phyloP scores from a whole-genome alignment of 2,797 vertebrate genomes.

The Loriculus beryllinus region DNA sequence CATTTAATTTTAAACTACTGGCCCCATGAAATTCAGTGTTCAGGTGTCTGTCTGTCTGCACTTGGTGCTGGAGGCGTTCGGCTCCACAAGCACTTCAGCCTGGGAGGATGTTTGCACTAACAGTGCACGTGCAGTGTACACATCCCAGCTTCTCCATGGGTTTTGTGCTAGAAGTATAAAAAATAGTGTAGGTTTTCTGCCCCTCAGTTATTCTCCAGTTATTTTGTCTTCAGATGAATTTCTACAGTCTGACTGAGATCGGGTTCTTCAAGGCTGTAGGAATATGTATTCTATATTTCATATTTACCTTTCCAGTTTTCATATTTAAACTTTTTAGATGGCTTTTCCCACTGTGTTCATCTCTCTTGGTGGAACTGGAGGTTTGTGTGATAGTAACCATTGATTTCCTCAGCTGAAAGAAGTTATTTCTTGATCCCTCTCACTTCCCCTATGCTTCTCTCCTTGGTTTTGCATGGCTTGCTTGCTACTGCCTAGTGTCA shows the following conservation, averaged over 20 bases:
- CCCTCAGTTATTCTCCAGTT: not conserved
- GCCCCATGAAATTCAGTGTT: not conserved
- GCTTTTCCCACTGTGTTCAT: not conserved
- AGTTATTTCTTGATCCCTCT: not conserved
- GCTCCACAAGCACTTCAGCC: not conserved
- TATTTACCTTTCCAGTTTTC: not conserved
- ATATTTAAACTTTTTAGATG: not conserved
- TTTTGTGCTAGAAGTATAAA: not conserved
- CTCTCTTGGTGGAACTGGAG: not conserved
- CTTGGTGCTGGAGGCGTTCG: not conserved
- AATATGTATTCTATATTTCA: not conserved
- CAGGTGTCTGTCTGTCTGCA: not conserved
- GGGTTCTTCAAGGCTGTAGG: not conserved
- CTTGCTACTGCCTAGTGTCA: not conserved
- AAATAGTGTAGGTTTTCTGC: not conserved
- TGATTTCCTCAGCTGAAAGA: not conserved
- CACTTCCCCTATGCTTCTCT: not conserved
- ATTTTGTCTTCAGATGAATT: not conserved
- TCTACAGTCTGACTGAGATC: not conserved
- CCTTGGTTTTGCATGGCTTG: not conserved
- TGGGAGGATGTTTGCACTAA: not conserved
- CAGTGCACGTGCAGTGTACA: accelerated
- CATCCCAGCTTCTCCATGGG: accelerated
- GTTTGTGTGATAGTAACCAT: not conserved
- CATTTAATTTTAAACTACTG: not conserved